phyloP scores from a whole-genome alignment of 2,113 vertebrate species.

The Hirundichthys speculiger region DNA sequence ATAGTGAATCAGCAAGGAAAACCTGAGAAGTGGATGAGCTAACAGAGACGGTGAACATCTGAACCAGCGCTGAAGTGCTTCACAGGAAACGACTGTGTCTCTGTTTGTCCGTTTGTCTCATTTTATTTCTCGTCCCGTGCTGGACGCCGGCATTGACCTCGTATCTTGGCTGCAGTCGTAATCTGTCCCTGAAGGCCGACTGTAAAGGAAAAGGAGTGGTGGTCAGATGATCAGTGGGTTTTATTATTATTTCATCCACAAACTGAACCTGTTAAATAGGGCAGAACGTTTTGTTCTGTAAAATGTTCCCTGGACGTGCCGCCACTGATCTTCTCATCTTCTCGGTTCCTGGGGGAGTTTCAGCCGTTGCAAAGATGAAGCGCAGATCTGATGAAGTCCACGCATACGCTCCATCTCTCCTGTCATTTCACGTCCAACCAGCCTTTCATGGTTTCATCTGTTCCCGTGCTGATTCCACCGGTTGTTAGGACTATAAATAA shows the following conservation, averaged over 20 bases:
- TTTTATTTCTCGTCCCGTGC: too few species aligned
- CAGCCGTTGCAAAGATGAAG: conserved; percentile 22
- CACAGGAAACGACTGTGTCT: too few species aligned
- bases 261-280: conserved; percentile 3
- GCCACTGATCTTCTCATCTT: conserved; percentile 18
- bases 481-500: conserved; percentile 19
- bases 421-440: conserved; percentile 5
- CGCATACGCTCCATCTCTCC: not conserved
- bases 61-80: too few species aligned
- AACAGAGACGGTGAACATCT: too few species aligned
- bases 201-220: conserved; percentile 38
- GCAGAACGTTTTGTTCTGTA: conserved; percentile 32
- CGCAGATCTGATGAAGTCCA: too few species aligned
- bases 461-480: not conserved
- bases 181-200: conserved; percentile 45
- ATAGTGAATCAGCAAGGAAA: too few species aligned
- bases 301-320: conserved; percentile 2
- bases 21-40: too few species aligned
- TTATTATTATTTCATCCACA: not conserved
- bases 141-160: too few species aligned
- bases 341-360: conserved; percentile 6
- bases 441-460: not conserved
- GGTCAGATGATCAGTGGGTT: conserved; percentile 22
- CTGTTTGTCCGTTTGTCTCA: too few species aligned
- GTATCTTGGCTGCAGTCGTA: too few species aligned